Evolutionary conservation across 2,797 vertebrate species (phyloP).

Genomic region (Novumbra hubbsi): DNA sequence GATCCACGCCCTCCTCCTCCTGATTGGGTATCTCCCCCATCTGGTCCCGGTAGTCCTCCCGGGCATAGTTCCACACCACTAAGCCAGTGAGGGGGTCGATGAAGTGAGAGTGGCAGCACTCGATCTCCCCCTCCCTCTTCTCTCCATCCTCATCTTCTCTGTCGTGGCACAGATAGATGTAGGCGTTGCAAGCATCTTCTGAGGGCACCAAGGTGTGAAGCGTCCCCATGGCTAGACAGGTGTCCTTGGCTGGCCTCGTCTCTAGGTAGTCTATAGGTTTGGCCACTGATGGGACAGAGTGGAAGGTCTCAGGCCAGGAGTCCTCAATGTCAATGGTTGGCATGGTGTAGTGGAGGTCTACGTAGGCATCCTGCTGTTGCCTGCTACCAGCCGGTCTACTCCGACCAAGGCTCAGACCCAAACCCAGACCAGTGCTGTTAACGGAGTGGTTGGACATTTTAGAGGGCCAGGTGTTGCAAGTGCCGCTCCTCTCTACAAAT

Average conservation of each 20-base stretch:
- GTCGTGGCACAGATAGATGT: conserved; percentile 72
- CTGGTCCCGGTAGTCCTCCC: conserved; percentile 68
- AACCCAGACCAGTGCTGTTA: conserved; percentile 71
- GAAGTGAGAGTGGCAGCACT: conserved; percentile 74
- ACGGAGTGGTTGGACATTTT: conserved; percentile 79
- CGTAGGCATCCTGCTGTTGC: conserved; percentile 66
- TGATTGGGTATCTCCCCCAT: conserved; percentile 44
- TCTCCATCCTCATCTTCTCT: conserved; percentile 57
- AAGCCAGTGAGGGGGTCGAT: conserved; percentile 76
- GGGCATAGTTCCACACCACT: conserved; percentile 67
- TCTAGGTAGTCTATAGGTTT: conserved; percentile 69
- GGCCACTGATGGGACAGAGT: conserved; percentile 44
- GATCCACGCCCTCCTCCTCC: conserved; percentile 68
- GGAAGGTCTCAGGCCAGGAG: conserved; percentile 73
- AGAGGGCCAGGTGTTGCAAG: conserved; percentile 79
- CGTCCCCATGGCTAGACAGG: conserved; percentile 66
- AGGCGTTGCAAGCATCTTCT: conserved; percentile 61
- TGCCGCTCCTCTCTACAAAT: conserved; percentile 69
- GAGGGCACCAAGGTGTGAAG: conserved; percentile 58
- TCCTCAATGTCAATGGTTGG: conserved; percentile 78
- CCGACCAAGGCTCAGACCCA: background rate
- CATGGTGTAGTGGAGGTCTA: conserved; percentile 78
- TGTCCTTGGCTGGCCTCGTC: conserved; percentile 64
- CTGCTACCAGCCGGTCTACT: conserved; percentile 61
- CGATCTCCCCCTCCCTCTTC: conserved; percentile 52